Conservation (phyloP, 2,888 invertebrate species). For the Trichogramma evanescens region DNA sequence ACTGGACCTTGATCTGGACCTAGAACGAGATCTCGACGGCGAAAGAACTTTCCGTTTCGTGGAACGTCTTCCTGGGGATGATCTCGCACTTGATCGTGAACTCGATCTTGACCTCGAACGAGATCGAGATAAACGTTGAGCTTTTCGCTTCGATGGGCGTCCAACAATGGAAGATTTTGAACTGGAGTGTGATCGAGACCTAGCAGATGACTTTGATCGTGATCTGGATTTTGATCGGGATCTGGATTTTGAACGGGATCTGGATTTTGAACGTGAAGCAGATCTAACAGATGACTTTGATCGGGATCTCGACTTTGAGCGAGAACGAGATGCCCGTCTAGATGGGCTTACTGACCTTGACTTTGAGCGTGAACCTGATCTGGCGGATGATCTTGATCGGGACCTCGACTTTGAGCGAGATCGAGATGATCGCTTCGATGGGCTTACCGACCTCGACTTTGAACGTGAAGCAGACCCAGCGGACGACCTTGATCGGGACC, state of each 20-base stretch:
- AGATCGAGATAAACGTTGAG: slow-evolving; percentile 27
- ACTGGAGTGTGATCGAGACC: slow-evolving; percentile 30
- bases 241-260: not conserved
- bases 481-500: slow-evolving; percentile 21
- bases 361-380: slow-evolving; percentile 19
- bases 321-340: slow-evolving; percentile 23
- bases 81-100: slow-evolving; percentile 34
- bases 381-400: slow-evolving; percentile 24
- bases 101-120: slow-evolving; percentile 27
- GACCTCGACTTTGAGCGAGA: slow-evolving; percentile 23
- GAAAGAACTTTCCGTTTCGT: slow-evolving; percentile 33
- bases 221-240: slow-evolving; percentile 29
- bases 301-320: slow-evolving; percentile 30
- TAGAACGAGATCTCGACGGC: slow-evolving; percentile 34
- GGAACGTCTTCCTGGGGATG: slow-evolving; percentile 28
- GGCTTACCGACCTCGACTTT: not conserved
- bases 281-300: slow-evolving; percentile 19
- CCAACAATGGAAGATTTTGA: slow-evolving; percentile 37
- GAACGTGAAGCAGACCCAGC: slow-evolving; percentile 24
- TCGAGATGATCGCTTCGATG: not conserved
- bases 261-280: slow-evolving; percentile 33
- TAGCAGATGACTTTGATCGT: slow-evolving; percentile 31
- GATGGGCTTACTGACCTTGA: slow-evolving; percentile 25
- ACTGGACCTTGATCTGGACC: slow-evolving; percentile 24
- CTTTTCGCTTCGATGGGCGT: slow-evolving; percentile 13